Evolutionary conservation across 2,888 invertebrate species (phyloP), one percentile per base, ranked within the genome.

Genomic region (Parelbella ahira): DNA sequence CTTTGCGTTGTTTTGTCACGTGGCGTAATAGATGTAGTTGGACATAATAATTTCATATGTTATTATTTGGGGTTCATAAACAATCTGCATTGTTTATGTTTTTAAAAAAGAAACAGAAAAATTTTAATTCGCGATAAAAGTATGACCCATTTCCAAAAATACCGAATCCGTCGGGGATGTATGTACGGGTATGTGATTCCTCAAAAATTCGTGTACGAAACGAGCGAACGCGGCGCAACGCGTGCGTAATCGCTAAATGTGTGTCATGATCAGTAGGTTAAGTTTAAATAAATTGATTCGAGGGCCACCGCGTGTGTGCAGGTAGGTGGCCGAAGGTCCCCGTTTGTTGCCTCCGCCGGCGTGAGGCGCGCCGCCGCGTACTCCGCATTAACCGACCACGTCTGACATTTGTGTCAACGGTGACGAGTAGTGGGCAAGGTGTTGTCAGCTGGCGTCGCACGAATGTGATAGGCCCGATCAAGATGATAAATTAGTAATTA

Each of bases 221-320:
- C 67, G 61, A 64, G 52, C 67, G 64, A 63, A 62, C 58, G 62
- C 58, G 56, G 73, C 70, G 70, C 70, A 68, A 62, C 67, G 53
- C 61, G 57, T 54, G 63, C 76, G 81, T 79, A 83, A 86, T 82
- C 84, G 73, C 59, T 59, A 60, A 70, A 87, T 79, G 82, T 87
- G 61, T 84, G 88, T 86, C 88, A 88, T 84, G 87, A 86, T 83
- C 86, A 88, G 75, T 88, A 69, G 88, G 88, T 88, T 81, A 88
- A 87, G 86, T 88, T 88, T 84, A 84, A 83, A 81, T 74, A 73
- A 74, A 75, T 74, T 72, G 71, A 69, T 62, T 63, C 60, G 72
- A 75, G 74, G 75, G 75, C 72, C 41, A 28, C 41, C 74, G 58
- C 61, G 49, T 50, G 49, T 50, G 54, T 50, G 57, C 63, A 65